Percentiles rank a stretch among this genome's conserved stretches.
Evolutionary conservation across 2,113 vertebrate species (phyloP).

Genomic region (Chitala chitala): DNA sequence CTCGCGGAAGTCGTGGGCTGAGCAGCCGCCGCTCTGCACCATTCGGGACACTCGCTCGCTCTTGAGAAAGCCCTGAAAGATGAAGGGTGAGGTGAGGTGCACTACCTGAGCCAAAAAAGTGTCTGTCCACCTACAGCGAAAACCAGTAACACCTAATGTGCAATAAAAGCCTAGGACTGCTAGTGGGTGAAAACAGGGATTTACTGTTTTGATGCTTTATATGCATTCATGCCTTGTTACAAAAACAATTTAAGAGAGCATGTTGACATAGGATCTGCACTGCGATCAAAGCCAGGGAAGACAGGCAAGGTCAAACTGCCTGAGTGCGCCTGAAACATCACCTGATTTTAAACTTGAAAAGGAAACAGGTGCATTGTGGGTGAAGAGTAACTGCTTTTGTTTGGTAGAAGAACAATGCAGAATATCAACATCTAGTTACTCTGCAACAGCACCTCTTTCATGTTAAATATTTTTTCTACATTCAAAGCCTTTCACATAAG

Average conservation of each 20-base stretch:
- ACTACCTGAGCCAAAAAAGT: not conserved
- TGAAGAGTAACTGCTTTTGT: not conserved
- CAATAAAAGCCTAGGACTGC: no score
- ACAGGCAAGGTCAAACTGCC: not conserved
- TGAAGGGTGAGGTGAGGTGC: constrained; percentile 1
- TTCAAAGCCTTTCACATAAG: no score
- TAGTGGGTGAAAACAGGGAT: no score
- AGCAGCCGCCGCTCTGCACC: constrained; percentile 91
- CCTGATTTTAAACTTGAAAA: not conserved
- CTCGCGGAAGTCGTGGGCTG: constrained; percentile 89
- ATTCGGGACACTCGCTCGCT: constrained; percentile 90
- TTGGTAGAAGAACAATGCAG: no score
- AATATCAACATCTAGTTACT: no score
- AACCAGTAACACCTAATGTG: not conserved
- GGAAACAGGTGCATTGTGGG: not conserved
- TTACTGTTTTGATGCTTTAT: no score
- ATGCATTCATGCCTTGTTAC: no score
- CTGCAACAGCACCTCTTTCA: not conserved
- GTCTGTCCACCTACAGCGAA: not conserved
- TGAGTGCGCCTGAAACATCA: not conserved
- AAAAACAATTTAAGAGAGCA: not conserved
- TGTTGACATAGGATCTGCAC: not conserved
- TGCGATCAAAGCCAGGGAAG: not conserved
- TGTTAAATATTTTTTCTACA: no score
- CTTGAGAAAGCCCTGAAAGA: constrained; percentile 84